These are phyloP conservation scores for Dorcus parallelipipedus DNA, from an alignment of 2,888 invertebrate genomes.

Conservation along the genomic window DNA sequence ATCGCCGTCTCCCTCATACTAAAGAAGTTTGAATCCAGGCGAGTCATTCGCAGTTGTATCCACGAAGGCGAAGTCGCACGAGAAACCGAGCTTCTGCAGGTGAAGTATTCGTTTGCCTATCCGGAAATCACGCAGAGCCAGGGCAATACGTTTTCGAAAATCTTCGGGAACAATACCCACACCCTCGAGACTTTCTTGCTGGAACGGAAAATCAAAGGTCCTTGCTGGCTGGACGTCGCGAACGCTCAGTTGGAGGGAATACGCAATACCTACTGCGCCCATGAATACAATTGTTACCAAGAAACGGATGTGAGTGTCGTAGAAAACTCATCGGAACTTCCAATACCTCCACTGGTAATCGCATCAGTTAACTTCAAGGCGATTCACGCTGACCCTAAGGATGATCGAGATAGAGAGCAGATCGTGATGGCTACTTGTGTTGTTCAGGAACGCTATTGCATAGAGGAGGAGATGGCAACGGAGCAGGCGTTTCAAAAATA, in stretches of 20 bases:
- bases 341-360: too few relatives aligned
- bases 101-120: neutral
- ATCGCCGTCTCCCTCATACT: neutral
- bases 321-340: too few relatives aligned
- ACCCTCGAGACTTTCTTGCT: constrained; percentile 83
- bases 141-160: constrained; percentile 69
- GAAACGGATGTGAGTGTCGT: too few relatives aligned
- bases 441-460: neutral
- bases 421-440: neutral
- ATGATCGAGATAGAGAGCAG: too few relatives aligned
- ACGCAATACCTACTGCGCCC: too few relatives aligned
- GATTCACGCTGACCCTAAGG: too few relatives aligned
- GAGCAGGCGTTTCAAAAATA: neutral
- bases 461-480: neutral
- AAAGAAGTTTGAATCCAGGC: neutral
- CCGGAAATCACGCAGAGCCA: neutral
- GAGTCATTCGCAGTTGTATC: neutral
- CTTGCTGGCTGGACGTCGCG: constrained; percentile 89
- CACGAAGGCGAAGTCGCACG: neutral
- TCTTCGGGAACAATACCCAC: constrained; percentile 85
- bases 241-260: constrained; percentile 44
- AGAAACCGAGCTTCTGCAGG: neutral
- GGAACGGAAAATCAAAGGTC: constrained; percentile 91
- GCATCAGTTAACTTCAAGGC: too few relatives aligned
- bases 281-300: too few relatives aligned